Conservation (phyloP, 2,888 invertebrate species). For the Furcula furcula region DNA sequence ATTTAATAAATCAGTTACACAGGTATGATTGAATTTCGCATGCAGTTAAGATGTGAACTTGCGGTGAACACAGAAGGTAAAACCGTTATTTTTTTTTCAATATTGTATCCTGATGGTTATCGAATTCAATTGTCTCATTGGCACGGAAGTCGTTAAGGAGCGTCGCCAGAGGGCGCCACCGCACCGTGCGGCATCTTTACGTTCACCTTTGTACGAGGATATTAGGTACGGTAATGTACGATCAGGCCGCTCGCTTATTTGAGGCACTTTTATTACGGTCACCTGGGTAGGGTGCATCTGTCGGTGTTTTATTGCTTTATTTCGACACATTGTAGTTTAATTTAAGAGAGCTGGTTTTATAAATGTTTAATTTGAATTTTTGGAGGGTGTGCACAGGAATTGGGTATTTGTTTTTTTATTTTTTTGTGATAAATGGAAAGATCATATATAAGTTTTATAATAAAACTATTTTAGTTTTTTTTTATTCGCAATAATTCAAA, state of each 20-base stretch:
- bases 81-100: no score
- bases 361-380: background rate
- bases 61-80: no score
- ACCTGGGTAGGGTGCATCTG: slow-evolving; percentile 12
- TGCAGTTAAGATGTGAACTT: no score
- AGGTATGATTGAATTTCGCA: no score
- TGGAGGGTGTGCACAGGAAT: no score
- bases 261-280: slow-evolving; percentile 10
- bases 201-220: slow-evolving; percentile 32
- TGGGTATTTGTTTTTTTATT: no score
- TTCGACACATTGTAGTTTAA: background rate
- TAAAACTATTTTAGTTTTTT: no score
- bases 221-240: slow-evolving; percentile 24
- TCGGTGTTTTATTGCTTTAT: slow-evolving; percentile 19
- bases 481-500: no score
- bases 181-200: slow-evolving; percentile 27
- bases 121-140: slow-evolving; percentile 51
- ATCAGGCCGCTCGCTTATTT: slow-evolving; percentile 16
- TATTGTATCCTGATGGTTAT: slow-evolving; percentile 37
- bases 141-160: slow-evolving; percentile 43
- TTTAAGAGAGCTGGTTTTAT: background rate
- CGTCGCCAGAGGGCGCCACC: slow-evolving; percentile 16
- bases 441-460: no score
- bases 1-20: no score
- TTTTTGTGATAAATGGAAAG: no score